These are phyloP conservation scores for Augochlora pura DNA, from an alignment of 1,140 invertebrate genomes.

Conservation along the genomic window DNA sequence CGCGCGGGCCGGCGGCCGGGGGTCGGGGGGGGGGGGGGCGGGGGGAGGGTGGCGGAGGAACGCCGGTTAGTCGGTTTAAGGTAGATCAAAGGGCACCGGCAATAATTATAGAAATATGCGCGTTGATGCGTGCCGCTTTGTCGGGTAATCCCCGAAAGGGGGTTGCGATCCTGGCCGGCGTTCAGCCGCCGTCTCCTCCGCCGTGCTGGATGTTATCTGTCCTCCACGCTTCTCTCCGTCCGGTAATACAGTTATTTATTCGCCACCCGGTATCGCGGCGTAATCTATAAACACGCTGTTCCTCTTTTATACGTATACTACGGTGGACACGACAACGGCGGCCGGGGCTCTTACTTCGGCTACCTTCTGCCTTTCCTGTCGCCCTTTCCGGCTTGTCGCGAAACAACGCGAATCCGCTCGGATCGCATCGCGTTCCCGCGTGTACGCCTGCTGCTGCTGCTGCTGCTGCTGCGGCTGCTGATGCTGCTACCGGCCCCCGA, in stretches of 20 bases:
- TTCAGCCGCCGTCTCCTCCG: slow-evolving; percentile 19
- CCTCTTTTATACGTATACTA: slow-evolving; percentile 27
- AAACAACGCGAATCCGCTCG: slow-evolving; percentile 12
- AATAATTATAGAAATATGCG: slow-evolving; percentile 80
- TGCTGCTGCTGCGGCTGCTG: too few relatives aligned
- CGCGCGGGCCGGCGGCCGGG: too few relatives aligned
- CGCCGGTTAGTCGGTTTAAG: slow-evolving; percentile 51
- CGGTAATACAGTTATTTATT: slow-evolving; percentile 78
- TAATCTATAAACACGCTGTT: slow-evolving; percentile 70
- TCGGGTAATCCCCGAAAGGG: slow-evolving; percentile 65
- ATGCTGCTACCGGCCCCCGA: too few relatives aligned
- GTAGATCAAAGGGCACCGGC: slow-evolving; percentile 76
- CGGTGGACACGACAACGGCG: background rate
- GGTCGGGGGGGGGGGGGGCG: slow-evolving; percentile 37
- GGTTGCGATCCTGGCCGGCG: slow-evolving; percentile 43
- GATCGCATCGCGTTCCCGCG: background rate
- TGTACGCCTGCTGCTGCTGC: background rate
- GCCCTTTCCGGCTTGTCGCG: background rate
- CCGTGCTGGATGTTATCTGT: slow-evolving; percentile 70
- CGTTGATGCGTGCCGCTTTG: slow-evolving; percentile 68
- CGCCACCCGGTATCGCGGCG: slow-evolving; percentile 65
- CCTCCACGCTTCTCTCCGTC: slow-evolving; percentile 52
- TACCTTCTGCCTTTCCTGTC: slow-evolving; percentile 17
- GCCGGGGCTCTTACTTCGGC: background rate
- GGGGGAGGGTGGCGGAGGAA: slow-evolving; percentile 23